phyloP scores from a whole-genome alignment of 2,888 invertebrate species.

The Drosophila mulleri region DNA sequence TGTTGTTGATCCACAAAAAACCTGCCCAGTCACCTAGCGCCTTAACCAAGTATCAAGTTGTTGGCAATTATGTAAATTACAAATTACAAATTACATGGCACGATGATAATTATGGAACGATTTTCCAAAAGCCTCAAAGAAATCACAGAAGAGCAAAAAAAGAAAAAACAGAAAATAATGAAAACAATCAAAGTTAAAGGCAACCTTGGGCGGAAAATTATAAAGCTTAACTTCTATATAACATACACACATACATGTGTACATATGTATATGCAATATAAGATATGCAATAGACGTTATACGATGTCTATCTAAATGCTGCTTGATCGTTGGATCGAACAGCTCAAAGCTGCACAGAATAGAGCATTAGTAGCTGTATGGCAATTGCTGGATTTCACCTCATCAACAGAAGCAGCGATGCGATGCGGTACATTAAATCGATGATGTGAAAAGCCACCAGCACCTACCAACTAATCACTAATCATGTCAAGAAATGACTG shows the following conservation, averaged over 20 bases:
- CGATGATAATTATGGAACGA: slow-evolving; percentile 76
- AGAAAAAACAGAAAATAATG: not conserved
- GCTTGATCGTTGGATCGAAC: slow-evolving; percentile 26
- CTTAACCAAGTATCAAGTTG: slow-evolving; percentile 37
- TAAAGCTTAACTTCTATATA: slow-evolving; percentile 14
- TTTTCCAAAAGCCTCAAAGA: slow-evolving; percentile 72
- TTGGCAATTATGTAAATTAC: slow-evolving; percentile 75
- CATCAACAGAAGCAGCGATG: slow-evolving; percentile 84
- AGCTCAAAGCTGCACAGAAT: slow-evolving; percentile 35
- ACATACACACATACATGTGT: not conserved
- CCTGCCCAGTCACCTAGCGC: slow-evolving; percentile 32
- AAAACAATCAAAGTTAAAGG: slow-evolving; percentile 58
- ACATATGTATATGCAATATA: too few species aligned
- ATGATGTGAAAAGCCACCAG: slow-evolving; percentile 75
- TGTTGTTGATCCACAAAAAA: slow-evolving; percentile 67
- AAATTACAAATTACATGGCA: slow-evolving; percentile 79
- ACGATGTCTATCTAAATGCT: slow-evolving; percentile 33
- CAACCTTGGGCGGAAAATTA: slow-evolving; percentile 74
- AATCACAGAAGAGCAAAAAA: slow-evolving; percentile 46
- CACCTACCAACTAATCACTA: slow-evolving; percentile 15
- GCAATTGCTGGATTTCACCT: slow-evolving; percentile 82
- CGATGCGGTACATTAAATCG: slow-evolving; percentile 73
- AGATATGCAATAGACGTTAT: slow-evolving; percentile 13
- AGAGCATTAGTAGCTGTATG: slow-evolving; percentile 48
- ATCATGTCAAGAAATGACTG: not conserved